Evolutionary conservation across 2,113 vertebrate species (phyloP), one percentile per base, ranked within the genome.

Genomic region (Galbula dea): DNA sequence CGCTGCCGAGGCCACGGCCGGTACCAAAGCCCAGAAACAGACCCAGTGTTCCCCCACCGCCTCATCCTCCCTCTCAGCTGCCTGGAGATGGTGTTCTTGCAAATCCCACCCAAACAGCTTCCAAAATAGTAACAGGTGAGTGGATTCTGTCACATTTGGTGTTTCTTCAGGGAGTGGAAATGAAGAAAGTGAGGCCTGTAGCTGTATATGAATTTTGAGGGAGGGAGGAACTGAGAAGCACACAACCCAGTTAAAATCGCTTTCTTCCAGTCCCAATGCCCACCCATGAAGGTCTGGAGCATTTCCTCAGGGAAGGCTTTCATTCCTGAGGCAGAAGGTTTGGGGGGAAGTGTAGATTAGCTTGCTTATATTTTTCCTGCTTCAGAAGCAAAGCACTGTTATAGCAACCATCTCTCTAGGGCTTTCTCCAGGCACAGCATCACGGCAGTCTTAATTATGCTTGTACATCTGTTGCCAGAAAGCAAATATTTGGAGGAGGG

Each of bases 21-120:
- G 98, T 99, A 57, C 99, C 99, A 20, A 99, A 98, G 69, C 99
- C 99, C 15, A 94, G 99, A 43, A 99, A 98, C 96, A 97, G 99
- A 32, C 99, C 99, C 69, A 99, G 82, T 7, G 48, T 99, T 72
- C 99, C 99, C 1, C 99, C 99, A 1, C 99, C 99, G 0, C 99
- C 99, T 0, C 98, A 99, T 20, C 97, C 97, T 20, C 97, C 97
- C 3, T 48, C 96, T 12, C 95, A 96, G 57, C 32, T 58, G 2
- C 91, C 98, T 2, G 95, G 43, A 23, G 97, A 97, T 3, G 90
- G 95, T 51, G 86, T 94, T 41, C 41, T 71, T 88, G 95, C 89
- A 62, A 97, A 78, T 83, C 88, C 95, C 48, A 58, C 95, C 0
- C 91, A 73, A 6, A 93, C 98, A 0, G 97, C 98, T 1, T 99